Percentiles rank a stretch among this genome's conserved stretches.
Conservation (phyloP, 2,888 invertebrate species). For the Falcaria lacertinaria region DNA sequence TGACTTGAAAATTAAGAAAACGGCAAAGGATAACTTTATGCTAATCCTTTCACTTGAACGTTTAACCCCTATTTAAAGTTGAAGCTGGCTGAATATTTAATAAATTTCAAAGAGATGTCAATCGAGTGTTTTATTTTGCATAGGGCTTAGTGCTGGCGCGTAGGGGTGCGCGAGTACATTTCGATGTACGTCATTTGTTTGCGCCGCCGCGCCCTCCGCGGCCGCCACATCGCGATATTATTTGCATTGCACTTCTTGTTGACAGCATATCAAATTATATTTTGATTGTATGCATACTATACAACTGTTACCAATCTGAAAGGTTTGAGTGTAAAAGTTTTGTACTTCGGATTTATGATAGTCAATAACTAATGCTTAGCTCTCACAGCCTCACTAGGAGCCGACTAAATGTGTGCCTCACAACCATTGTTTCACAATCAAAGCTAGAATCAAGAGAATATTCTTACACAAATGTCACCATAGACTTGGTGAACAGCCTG, state of each 20-base stretch:
- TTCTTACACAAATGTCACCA: no score
- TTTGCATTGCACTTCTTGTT: conserved; percentile 59
- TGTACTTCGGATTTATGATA: no score
- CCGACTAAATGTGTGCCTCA: no score
- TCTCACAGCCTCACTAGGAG: no score
- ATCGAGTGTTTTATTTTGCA: conserved; percentile 79
- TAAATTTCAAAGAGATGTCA: conserved; percentile 79
- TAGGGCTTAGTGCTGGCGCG: conserved; percentile 59
- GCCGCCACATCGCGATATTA: conserved; percentile 18
- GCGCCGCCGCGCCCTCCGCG: conserved; percentile 29
- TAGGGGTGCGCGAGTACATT: conserved; percentile 74
- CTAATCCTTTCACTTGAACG: conserved; percentile 72
- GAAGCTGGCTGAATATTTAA: conserved; percentile 76
- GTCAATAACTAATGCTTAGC: no score
- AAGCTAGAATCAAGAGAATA: no score
- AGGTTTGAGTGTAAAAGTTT: no score
- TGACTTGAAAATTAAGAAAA: not conserved
- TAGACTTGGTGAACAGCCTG: no score
- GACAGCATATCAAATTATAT: conserved; percentile 70
- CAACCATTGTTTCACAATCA: no score
- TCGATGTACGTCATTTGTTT: conserved; percentile 78
- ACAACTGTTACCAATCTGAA: no score
- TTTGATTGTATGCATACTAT: conserved; percentile 41
- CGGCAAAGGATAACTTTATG: conserved; percentile 23
- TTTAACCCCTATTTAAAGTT: conserved; percentile 73